Base-by-base conservation (phyloP, 2,113 vertebrate species). In the Burhinus bistriatus region DNA sequence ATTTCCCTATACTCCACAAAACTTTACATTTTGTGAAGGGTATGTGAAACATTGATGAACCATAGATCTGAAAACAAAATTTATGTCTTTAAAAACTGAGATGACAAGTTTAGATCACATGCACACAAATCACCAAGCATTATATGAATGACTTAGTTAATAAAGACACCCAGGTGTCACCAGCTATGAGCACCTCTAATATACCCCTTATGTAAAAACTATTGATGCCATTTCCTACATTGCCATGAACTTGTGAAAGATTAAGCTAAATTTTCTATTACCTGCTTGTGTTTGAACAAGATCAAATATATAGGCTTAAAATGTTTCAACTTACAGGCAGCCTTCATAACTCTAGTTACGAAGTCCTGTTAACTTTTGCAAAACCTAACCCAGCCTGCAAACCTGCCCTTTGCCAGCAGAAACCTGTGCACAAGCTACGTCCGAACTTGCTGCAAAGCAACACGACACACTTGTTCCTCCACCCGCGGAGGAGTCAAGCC, bases 271-370 rank as follows among this genome's bases (percentile, higher is more conserved):
- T 68, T 40, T 75, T 23, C 20, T 26, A 21, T 29, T 59, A n/a
- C 12, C 42, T 34, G 15, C 5, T 22, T 22, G n/a, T 32, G 20
- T 22, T 25, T 72, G 30, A 70, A 27, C 25, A 44, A 30, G 22
- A 47, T 9, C 40, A n/a, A 30, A 15, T 0, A 45, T 0, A 15
- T 0, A 9, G 22, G 40, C 22, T 16, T 18, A 5, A 38, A 78
- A 11, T 1, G n/a, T 26, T 7, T 19, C 70, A 1, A 10, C 11
- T 36, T 29, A 15, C 16, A 12, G 5, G 14, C 47, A 29, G 12
- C 15, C 32, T 23, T 6, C 14, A 0, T 4, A 27, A 4, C 30
- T 12, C 15, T 0, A n/a, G 9, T 11, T 4, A n/a, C 0, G 4
- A 38, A 9, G 40, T 1, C 27, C 22, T 23, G 32, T 3, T 0